Conservation (phyloP, 2,888 invertebrate species). For the Autographa gamma region DNA sequence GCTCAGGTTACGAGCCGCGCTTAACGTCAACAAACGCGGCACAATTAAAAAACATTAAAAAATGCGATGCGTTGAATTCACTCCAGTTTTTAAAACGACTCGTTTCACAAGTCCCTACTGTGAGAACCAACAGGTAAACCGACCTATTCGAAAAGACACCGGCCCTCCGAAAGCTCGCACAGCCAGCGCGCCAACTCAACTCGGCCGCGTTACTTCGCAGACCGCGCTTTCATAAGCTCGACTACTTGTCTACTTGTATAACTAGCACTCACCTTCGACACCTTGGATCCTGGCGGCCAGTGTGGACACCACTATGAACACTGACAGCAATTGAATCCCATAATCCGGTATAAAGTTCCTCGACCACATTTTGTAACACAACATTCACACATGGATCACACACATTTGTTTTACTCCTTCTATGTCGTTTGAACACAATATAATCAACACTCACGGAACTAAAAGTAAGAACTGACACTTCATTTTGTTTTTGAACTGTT, state of each 20-base stretch:
- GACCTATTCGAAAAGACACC: conserved; percentile 70
- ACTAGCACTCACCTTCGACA: conserved; percentile 89
- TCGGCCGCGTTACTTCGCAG: conserved; percentile 72
- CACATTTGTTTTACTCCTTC: conserved; percentile 88
- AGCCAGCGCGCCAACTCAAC: conserved; percentile 67
- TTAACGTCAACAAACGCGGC: conserved; percentile 75
- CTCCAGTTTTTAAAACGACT: conserved; percentile 88
- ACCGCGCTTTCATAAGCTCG: conserved; percentile 86
- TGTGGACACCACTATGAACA: conserved; percentile 82
- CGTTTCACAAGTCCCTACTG: conserved; percentile 86
- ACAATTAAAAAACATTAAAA: conserved; percentile 85
- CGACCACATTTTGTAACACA: conserved; percentile 91
- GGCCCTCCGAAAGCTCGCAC: conserved; percentile 72
- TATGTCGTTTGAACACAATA: conserved; percentile 83
- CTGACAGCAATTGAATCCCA: conserved; percentile 90
- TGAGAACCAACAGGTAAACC: conserved; percentile 84
- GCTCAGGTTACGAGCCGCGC: conserved; percentile 64
- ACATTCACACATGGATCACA: conserved; percentile 89
- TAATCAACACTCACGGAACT: conserved; percentile 87
- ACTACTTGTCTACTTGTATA: conserved; percentile 72
- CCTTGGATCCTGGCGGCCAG: conserved; percentile 84
- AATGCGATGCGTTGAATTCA: conserved; percentile 85
- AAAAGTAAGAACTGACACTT: conserved; percentile 88
- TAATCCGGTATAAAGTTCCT: conserved; percentile 91
- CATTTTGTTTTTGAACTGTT: conserved; percentile 87